Percentiles rank a stretch among this genome's conserved stretches.
Evolutionary conservation across 2,113 vertebrate species (phyloP).

Genomic region (Perca schrenkii): DNA sequence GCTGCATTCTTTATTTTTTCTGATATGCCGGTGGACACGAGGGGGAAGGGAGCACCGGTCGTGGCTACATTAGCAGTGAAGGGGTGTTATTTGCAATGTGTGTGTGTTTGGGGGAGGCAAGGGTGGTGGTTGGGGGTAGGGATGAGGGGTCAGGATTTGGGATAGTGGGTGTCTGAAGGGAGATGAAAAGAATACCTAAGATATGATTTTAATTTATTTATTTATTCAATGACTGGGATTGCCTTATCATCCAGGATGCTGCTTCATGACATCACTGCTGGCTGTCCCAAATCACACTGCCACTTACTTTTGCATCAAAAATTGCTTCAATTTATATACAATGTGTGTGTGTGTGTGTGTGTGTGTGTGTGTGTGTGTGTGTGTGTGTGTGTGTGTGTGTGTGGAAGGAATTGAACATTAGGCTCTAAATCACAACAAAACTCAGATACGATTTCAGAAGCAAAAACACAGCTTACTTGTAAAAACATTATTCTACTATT

Average conservation of each 20-base stretch:
- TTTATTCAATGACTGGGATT: slow-evolving; percentile 82
- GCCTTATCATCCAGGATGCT: slow-evolving; percentile 80
- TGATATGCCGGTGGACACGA: slow-evolving; percentile 76
- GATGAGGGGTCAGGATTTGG: slow-evolving; percentile 81
- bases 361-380: slow-evolving; percentile 32
- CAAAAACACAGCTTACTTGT: background rate
- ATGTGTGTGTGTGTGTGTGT: slow-evolving; percentile 16
- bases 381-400: slow-evolving; percentile 4
- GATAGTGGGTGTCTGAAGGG: slow-evolving; percentile 72
- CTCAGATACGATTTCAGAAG: background rate
- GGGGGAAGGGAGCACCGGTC: slow-evolving; percentile 65
- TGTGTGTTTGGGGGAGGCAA: slow-evolving; percentile 58
- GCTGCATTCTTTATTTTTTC: slow-evolving; percentile 73
- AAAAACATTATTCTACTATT: background rate
- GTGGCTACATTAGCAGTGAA: slow-evolving; percentile 63
- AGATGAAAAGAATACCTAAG: slow-evolving; percentile 83
- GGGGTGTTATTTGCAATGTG: slow-evolving; percentile 65
- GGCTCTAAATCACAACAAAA: background rate
- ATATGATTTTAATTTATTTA: slow-evolving; percentile 86
- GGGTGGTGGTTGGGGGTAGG: slow-evolving; percentile 27
- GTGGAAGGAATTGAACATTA: background rate
- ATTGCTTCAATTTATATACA: slow-evolving; percentile 5
- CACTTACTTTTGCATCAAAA: slow-evolving; percentile 78
- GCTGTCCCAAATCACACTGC: slow-evolving; percentile 80
- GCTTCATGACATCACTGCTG: slow-evolving; percentile 84